These are phyloP conservation scores for Laodelphax striatellus DNA, from an alignment of 1,140 invertebrate genomes.

Conservation along the genomic window DNA sequence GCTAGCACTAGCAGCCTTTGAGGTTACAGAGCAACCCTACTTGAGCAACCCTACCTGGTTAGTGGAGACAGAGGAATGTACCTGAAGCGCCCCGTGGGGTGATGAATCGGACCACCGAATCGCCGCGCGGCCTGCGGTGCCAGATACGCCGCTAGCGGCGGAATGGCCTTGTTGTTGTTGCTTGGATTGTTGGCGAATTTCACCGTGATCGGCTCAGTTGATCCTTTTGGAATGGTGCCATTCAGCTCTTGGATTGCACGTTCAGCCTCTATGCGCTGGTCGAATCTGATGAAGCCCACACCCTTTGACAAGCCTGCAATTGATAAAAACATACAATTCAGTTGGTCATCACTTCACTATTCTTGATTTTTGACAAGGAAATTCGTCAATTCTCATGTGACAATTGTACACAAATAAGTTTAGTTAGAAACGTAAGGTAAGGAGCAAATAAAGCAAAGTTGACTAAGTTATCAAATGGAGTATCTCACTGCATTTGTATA, in stretches of 20 bases:
- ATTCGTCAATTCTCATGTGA: not conserved
- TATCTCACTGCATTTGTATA: too few relatives aligned
- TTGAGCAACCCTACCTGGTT: conserved; percentile 43
- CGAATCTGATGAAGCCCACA: conserved; percentile 98
- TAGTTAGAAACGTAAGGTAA: too few relatives aligned
- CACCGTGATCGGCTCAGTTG: conserved; percentile 94
- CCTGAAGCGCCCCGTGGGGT: conserved; percentile 85
- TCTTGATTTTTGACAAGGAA: too few relatives aligned
- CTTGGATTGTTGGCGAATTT: conserved; percentile 99
- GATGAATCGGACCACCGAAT: conserved; percentile 87
- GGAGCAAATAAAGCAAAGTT: too few relatives aligned
- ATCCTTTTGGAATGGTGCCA: conserved; percentile 91
- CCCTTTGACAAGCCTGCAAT: conserved; percentile 65
- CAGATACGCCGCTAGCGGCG: conserved; percentile 85
- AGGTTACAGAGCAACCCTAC: too few relatives aligned
- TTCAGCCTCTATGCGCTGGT: conserved; percentile 94
- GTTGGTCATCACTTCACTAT: too few relatives aligned
- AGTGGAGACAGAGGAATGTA: conserved; percentile 56
- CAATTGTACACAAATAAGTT: conserved; percentile 1
- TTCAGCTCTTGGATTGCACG: conserved; percentile 95
- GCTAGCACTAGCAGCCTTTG: not conserved
- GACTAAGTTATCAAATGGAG: not conserved
- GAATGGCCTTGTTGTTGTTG: conserved; percentile 79
- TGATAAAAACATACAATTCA: not conserved
- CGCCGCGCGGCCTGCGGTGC: conserved; percentile 65